Conservation (phyloP, 2,888 invertebrate species). For the Eilema caniola region DNA sequence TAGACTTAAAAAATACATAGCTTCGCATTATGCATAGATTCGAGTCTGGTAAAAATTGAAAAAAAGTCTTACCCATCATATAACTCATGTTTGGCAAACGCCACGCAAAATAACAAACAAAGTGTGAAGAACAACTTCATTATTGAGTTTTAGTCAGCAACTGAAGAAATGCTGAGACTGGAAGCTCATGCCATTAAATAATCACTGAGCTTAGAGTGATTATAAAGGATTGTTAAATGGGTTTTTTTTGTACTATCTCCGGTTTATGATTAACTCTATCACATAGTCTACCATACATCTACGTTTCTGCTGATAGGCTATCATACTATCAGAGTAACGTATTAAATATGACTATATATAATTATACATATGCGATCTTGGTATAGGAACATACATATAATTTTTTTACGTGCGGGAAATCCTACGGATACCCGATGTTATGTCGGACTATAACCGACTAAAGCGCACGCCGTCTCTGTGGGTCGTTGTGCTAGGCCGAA, state of each 20-base stretch:
- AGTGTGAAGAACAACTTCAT: slow-evolving; percentile 57
- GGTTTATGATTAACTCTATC: neutral
- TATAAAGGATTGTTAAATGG: neutral
- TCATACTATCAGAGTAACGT: neutral
- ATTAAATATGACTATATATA: neutral
- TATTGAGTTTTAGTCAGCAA: slow-evolving; percentile 26
- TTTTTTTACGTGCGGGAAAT: too few relatives aligned
- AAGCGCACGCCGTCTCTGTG: too few relatives aligned
- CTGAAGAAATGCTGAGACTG: neutral
- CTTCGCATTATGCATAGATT: too few relatives aligned
- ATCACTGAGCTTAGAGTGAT: neutral
- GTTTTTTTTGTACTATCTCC: neutral
- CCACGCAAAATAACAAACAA: slow-evolving; percentile 51
- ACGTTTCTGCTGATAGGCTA: neutral
- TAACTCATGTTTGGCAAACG: slow-evolving; percentile 68
- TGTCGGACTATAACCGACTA: too few relatives aligned
- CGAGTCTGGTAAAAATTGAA: neutral
- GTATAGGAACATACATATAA: too few relatives aligned
- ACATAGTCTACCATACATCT: neutral
- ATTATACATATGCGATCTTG: too few relatives aligned
- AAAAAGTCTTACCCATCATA: slow-evolving; percentile 68
- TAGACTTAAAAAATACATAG: too few relatives aligned
- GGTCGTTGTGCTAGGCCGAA: too few relatives aligned
- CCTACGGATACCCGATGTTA: too few relatives aligned
- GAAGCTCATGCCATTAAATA: neutral